Evolutionary conservation across 2,113 vertebrate species (phyloP), one percentile per base, ranked within the genome.

Genomic region (Blennius ocellaris): DNA sequence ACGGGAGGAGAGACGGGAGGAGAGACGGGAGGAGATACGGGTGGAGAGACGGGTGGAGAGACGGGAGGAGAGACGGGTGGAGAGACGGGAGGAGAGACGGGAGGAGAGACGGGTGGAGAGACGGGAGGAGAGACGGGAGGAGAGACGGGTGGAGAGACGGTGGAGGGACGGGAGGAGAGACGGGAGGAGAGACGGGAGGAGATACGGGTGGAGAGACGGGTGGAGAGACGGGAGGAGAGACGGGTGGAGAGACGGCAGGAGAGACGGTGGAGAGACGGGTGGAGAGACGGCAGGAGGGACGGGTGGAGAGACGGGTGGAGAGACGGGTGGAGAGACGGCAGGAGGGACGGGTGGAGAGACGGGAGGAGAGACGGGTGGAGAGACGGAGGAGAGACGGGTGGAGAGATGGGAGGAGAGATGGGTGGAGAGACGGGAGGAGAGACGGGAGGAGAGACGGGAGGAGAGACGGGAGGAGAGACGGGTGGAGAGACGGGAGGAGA

Each of bases 241-340:
- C 21, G 21, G 21, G 21, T 4, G 21, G 21, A 30, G 21, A 30
- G 21, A 30, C 21, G 21, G 21, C 2, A 2, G 21, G 41, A 56
- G 45, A 76, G 73, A 41, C 47, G 36, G 55, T 41, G 30, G 73
- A 59, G 68, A 79, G 63, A 82, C 58, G 71, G 79, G 70, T 40
- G 71, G 21, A 30, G 21, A 30, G 21, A 30, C 21, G 21, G 21
- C 2, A 2, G 21, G 21, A 30, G 21, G 4, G 21, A 30, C 21
- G 21, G 21, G 21, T 4, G 21, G 10, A 53, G 64, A 86, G 80
- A 61, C n/a, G n/a, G n/a, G n/a, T n/a, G n/a, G n/a, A 30, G 21
- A 4, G 21, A 30, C 21, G 21, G 21, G n/a, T n/a, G n/a, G n/a
- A n/a, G n/a, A n/a, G n/a, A n/a, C n/a, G n/a, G n/a, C n/a, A n/a